Percentiles rank a stretch among this genome's conserved stretches.
These are phyloP conservation scores for Carcharodon carcharias DNA, from an alignment of 2,797 vertebrate species.

Conservation along the genomic window DNA sequence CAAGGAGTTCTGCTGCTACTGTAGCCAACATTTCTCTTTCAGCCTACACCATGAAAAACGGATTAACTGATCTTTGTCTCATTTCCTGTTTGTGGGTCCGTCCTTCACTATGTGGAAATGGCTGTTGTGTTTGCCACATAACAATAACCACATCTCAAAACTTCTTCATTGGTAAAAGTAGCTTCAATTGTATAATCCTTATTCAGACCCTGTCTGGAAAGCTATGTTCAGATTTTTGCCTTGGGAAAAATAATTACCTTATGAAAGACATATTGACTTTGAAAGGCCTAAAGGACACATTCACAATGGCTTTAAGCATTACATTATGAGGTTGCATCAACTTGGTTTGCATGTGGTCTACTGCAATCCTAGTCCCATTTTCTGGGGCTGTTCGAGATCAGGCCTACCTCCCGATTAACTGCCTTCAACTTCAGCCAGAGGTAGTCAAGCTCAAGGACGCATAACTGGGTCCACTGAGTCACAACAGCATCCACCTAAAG, in stretches of 20 bases:
- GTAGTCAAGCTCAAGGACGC: too few relatives aligned
- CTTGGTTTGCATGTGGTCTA: background rate
- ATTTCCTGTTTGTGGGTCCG: background rate
- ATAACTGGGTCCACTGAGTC: too few relatives aligned
- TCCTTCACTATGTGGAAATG: background rate
- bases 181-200: background rate
- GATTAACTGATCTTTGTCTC: background rate
- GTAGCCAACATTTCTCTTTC: slow-evolving; percentile 31
- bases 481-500: too few relatives aligned
- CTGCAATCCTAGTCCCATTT: too few relatives aligned
- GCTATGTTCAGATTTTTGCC: background rate
- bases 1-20: background rate
- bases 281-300: background rate
- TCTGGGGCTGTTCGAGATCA: too few relatives aligned
- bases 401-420: too few relatives aligned
- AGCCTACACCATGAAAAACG: background rate
- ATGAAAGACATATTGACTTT: background rate
- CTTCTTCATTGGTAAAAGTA: background rate
- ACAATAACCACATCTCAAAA: background rate
- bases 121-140: background rate
- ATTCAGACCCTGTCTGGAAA: background rate
- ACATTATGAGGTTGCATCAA: background rate
- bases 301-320: background rate
- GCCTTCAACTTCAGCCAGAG: too few relatives aligned
- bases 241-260: background rate